Evolutionary conservation across 2,888 invertebrate genomes (phyloP).

Genomic region (Agrochola litura): DNA sequence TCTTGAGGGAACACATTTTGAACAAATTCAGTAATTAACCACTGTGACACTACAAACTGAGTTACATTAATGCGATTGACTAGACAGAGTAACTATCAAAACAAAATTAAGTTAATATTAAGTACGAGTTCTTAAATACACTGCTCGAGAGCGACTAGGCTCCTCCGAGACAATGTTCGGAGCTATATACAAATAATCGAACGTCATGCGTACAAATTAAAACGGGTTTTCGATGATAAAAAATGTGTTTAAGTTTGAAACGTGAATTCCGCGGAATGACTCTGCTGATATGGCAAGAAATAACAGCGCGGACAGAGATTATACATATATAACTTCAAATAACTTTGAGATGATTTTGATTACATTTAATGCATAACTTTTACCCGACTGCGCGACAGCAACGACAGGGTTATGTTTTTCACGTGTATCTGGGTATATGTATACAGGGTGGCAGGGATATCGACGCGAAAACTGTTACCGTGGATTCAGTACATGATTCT

Average conservation of each 20-base stretch:
- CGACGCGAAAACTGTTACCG: too few relatives aligned
- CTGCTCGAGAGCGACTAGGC: constrained; percentile 72
- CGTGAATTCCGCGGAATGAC: constrained; percentile 28
- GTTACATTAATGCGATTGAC: constrained; percentile 45
- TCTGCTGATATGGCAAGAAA: constrained; percentile 9
- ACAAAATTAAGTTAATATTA: constrained; percentile 29
- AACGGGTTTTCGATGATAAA: constrained; percentile 78
- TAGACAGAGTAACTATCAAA: constrained; percentile 45
- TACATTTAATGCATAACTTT: background rate
- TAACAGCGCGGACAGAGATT: background rate
- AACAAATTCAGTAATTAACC: constrained; percentile 6
- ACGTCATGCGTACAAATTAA: constrained; percentile 74
- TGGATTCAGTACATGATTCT: too few relatives aligned
- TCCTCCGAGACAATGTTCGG: constrained; percentile 66
- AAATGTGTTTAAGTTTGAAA: constrained; percentile 32
- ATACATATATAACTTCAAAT: background rate
- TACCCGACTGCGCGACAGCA: background rate
- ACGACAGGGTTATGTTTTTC: background rate
- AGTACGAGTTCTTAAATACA: constrained; percentile 62
- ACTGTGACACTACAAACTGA: constrained; percentile 12
- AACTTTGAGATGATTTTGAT: background rate
- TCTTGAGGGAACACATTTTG: constrained; percentile 68
- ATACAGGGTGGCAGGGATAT: background rate
- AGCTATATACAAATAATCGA: constrained; percentile 72
- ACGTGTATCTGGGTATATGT: background rate